These are phyloP conservation scores for Rutpela maculata DNA, from an alignment of 2,888 invertebrate genomes.

Conservation along the genomic window DNA sequence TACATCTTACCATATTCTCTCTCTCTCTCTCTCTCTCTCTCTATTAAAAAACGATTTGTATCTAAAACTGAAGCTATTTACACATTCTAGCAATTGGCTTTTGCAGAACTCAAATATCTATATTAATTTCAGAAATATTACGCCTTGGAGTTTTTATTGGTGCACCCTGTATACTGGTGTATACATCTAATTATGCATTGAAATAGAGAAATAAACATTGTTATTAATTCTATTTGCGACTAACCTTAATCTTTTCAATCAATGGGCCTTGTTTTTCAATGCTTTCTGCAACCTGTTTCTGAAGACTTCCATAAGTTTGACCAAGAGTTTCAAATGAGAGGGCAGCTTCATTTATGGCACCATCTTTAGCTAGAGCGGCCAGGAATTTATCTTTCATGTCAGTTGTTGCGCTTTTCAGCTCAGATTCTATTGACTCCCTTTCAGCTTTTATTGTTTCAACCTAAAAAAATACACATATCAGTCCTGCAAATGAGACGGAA, in stretches of 20 bases:
- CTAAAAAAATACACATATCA: conserved; percentile 67
- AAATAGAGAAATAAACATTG: too few relatives aligned
- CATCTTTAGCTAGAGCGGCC: conserved; percentile 84
- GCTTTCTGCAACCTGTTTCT: conserved; percentile 86
- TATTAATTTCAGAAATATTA: too few relatives aligned
- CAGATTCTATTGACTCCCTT: conserved; percentile 91
- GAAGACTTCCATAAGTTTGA: conserved; percentile 84
- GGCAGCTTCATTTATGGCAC: conserved; percentile 86
- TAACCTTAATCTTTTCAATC: conserved; percentile 81
- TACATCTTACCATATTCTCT: too few relatives aligned
- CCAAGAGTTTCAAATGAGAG: conserved; percentile 84
- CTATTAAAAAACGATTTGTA: too few relatives aligned
- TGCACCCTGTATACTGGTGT: too few relatives aligned
- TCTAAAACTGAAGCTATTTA: too few relatives aligned
- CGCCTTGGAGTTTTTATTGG: too few relatives aligned
- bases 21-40: too few relatives aligned
- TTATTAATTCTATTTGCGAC: conserved; percentile 39
- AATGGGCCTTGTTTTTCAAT: conserved; percentile 83
- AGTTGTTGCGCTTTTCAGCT: conserved; percentile 85
- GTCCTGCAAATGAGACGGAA: background rate
- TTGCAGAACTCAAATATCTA: too few relatives aligned
- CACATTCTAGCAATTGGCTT: too few relatives aligned
- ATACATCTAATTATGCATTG: too few relatives aligned
- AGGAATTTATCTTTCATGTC: conserved; percentile 91
- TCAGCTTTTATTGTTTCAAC: conserved; percentile 92